Evolutionary conservation across 53 echinoderm and acorn worm genomes (phyloP).

Genomic region (Luidia sarsii): DNA sequence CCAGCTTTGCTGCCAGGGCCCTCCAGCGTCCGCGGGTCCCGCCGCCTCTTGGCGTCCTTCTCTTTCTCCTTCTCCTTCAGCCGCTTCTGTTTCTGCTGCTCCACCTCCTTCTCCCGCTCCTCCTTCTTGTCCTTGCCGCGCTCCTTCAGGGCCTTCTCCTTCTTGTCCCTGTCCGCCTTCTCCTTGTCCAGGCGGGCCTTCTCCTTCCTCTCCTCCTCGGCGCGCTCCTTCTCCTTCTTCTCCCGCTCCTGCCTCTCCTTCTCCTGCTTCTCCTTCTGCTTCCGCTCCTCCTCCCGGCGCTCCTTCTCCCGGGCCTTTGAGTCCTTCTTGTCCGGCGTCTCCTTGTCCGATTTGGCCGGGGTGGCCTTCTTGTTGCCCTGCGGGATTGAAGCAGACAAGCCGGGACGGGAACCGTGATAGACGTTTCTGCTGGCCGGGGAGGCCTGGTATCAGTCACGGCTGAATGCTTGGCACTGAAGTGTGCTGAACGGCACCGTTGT

Average conservation of each 20-base stretch:
- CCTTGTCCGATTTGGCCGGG: slow-evolving; percentile 10
- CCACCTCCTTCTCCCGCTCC: slow-evolving; percentile 15
- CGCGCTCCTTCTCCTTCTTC: slow-evolving; percentile 29
- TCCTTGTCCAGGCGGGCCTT: slow-evolving; percentile 53
- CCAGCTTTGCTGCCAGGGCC: slow-evolving; percentile 49
- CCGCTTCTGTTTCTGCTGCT: slow-evolving; percentile 42
- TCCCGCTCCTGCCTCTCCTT: slow-evolving; percentile 16
- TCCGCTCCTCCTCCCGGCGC: slow-evolving; percentile 48
- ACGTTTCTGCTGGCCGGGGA: too few species aligned
- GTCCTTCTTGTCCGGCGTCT: slow-evolving; percentile 46
- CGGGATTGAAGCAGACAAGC: too few species aligned
- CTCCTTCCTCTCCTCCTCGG: slow-evolving; percentile 21
- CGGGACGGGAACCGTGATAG: too few species aligned
- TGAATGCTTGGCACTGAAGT: too few species aligned
- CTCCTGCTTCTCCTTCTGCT: slow-evolving; percentile 46
- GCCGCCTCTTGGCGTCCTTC: slow-evolving; percentile 43
- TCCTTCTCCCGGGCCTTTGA: slow-evolving; percentile 30
- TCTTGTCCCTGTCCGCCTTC: slow-evolving; percentile 37
- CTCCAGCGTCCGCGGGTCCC: slow-evolving; percentile 36
- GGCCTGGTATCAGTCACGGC: too few species aligned
- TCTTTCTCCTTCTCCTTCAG: slow-evolving; percentile 45
- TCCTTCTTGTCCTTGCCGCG: slow-evolving; percentile 24
- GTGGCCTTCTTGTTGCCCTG: slow-evolving; percentile 39
- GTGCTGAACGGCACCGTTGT: too few species aligned
- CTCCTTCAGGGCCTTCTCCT: slow-evolving; percentile 36